Evolutionary conservation across 2,113 vertebrate species (phyloP), one percentile per base, ranked within the genome.

Genomic region (Pelmatolapia mariae): DNA sequence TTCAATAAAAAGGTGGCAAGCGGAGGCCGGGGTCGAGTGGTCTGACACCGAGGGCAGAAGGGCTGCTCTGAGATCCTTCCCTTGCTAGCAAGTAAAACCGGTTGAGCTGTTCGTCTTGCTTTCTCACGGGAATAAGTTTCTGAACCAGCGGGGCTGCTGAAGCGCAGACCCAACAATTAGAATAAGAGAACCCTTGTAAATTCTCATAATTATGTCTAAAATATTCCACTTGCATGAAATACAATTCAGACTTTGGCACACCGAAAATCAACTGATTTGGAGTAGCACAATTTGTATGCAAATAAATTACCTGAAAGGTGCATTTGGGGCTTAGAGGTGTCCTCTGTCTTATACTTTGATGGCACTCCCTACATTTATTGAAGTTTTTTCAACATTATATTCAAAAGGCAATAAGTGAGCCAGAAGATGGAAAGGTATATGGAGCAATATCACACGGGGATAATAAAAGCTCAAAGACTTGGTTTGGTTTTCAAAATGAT

Each of bases 261-360:
- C 38, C 80, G 43, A 87, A 83, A 93, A 81, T 81, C 18, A 56
- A 52, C 82, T 45, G 52, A 87, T 86, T 91, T 11, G 66, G 54
- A 93, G 89, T 19, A 38, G 76, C 54, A 89, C 68, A 89, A 87
- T 92, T 88, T 83, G 47, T 91, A 90, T 94, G 93, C 93, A 94
- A 94, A 92, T 84, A 92, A 94, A 95, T 93, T 82, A 92, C 83
- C 59, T 89, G 85, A 91, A 89, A 91, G 61, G 33, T 91, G 84
- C 36, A 50, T 66, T 29, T 31, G 63, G 33, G 82, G 57, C 29
- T 12, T 10, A 11, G 6, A 59, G 61, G 57, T 71, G 15, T 43
- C 8, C 11, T 45, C 13, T 59, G 26, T 81, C 9, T 10, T 80
- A 4, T 81, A 83, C 87, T 66, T 81, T 86, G 86, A 91, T 26